Percentiles rank a stretch among this genome's conserved stretches.
These are phyloP conservation scores for Tautogolabrus adspersus DNA, from an alignment of 2,113 vertebrate species.

Conservation along the genomic window DNA sequence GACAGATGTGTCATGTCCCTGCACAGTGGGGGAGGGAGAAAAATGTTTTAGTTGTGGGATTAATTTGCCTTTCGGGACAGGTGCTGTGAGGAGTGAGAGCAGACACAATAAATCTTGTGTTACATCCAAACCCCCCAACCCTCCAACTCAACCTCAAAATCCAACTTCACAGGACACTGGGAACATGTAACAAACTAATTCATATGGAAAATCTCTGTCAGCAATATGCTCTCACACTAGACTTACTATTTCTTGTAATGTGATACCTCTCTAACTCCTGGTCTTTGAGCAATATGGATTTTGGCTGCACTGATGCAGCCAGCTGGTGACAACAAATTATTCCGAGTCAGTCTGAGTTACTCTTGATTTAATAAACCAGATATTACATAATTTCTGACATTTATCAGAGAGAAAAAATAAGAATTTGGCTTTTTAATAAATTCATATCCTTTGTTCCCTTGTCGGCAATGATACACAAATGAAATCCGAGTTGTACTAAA, in stretches of 20 bases:
- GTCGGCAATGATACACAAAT: conserved; percentile 28
- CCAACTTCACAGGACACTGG: conserved; percentile 40
- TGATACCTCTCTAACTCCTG: conserved; percentile 35
- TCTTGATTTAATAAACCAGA: conserved; percentile 50
- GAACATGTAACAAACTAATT: conserved; percentile 56
- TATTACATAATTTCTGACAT: conserved; percentile 30
- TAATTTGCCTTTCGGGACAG: conserved; percentile 78
- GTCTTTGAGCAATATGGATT: conserved; percentile 48
- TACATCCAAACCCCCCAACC: conserved; percentile 50
- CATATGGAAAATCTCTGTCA: conserved; percentile 74
- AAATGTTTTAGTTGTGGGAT: conserved; percentile 59
- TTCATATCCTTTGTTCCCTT: conserved; percentile 22
- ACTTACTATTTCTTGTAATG: conserved; percentile 68
- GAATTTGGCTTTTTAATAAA: conserved; percentile 30
- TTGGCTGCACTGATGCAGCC: conserved; percentile 31
- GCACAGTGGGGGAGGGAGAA: conserved; percentile 34
- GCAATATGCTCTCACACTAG: conserved; percentile 59
- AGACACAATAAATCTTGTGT: conserved; percentile 80
- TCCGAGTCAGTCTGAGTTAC: conserved; percentile 19
- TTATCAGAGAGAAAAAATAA: neutral
- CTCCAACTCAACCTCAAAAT: neutral
- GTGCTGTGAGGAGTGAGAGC: conserved; percentile 62
- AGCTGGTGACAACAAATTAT: conserved; percentile 48
- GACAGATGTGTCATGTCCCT: conserved; percentile 77
- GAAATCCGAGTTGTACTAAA: conserved; percentile 1